Evolutionary conservation across 2,888 invertebrate genomes (phyloP).

Genomic region (Microchrysa polita): DNA sequence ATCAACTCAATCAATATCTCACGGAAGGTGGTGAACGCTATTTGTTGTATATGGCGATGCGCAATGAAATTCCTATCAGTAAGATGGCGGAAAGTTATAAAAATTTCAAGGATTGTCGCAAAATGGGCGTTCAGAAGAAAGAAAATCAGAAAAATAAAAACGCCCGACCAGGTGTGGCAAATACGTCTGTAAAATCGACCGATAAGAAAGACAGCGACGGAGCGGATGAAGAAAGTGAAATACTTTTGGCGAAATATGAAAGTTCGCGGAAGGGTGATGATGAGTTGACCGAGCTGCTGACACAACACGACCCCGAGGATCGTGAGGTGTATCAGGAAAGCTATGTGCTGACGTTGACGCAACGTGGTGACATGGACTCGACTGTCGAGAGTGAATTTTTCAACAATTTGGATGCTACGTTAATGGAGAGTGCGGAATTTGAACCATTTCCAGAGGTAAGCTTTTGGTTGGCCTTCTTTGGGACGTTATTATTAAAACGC

Average conservation of each 20-base stretch:
- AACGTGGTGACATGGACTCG: constrained; percentile 58
- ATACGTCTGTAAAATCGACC: not conserved
- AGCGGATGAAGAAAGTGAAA: constrained; percentile 44
- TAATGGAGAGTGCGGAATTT: constrained; percentile 64
- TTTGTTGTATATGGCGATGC: constrained; percentile 71
- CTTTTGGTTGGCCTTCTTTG: not conserved
- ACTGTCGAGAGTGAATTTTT: constrained; percentile 45
- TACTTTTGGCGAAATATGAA: constrained; percentile 49
- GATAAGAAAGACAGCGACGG: constrained; percentile 7
- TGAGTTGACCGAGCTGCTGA: constrained; percentile 58
- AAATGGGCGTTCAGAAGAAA: not conserved
- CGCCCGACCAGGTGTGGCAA: not conserved
- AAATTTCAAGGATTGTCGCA: constrained; percentile 39
- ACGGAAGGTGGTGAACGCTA: constrained; percentile 73
- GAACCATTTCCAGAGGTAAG: constrained; percentile 73
- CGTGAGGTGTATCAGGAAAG: constrained; percentile 70
- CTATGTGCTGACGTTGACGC: constrained; percentile 77
- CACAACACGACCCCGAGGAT: constrained; percentile 55
- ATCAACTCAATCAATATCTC: constrained; percentile 78
- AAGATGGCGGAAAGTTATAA: constrained; percentile 68
- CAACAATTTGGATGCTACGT: constrained; percentile 51
- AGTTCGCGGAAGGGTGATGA: constrained; percentile 54
- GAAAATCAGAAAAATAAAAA: not conserved
- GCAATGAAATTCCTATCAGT: constrained; percentile 69
- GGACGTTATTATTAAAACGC: not conserved